These are phyloP conservation scores for Sebastolobus alascanus DNA, from an alignment of 2,797 vertebrate species.

Conservation along the genomic window DNA sequence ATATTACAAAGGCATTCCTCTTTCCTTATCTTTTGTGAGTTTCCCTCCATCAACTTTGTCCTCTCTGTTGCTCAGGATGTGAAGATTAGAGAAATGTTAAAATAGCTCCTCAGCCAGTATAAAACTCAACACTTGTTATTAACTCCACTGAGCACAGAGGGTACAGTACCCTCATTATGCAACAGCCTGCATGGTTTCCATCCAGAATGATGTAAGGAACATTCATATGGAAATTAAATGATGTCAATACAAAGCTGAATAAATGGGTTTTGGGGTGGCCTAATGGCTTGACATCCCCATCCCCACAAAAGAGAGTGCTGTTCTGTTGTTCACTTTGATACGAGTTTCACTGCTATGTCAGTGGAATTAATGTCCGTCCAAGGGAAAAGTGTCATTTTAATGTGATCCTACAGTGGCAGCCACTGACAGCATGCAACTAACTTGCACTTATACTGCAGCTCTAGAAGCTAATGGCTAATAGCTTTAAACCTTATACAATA, in stretches of 20 bases:
- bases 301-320: background rate
- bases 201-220: background rate
- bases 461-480: no score
- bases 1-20: background rate
- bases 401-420: background rate
- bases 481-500: background rate
- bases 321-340: conserved; percentile 6
- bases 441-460: background rate
- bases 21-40: background rate
- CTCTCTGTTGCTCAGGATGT: conserved; percentile 1
- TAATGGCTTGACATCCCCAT: conserved; percentile 19
- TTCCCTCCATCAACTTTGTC: background rate
- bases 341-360: background rate
- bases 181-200: conserved; percentile 6
- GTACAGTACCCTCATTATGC: background rate
- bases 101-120: background rate
- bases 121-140: conserved; percentile 11
- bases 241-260: conserved; percentile 20
- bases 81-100: conserved; percentile 7
- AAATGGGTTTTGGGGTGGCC: conserved; percentile 10
- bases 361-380: conserved; percentile 10
- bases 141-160: conserved; percentile 2
- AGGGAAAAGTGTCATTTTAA: conserved; percentile 12
- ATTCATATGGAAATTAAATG: conserved; percentile 33
- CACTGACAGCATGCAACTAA: background rate